These are phyloP conservation scores for cat (Felis catus) DNA, from an alignment of 2,113 vertebrate genomes.

Conservation along the genomic window F.catus_Fca126_mat1.0 CM031420.1:28441501-28442000, in stretches of 20 bases:
- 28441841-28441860: background rate
- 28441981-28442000: background rate
- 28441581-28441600: too few species aligned
- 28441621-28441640: too few species aligned
- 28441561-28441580: too few species aligned
- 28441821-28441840: background rate
- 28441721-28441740: too few species aligned
- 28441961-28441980: background rate
- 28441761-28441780: background rate
- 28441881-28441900: background rate
- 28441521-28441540: too few species aligned
- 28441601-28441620: too few species aligned
- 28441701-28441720: too few species aligned
- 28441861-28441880: background rate
- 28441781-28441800: background rate
- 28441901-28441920: background rate
- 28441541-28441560: too few species aligned
- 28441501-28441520: too few species aligned
- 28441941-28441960: background rate
- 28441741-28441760: background rate
- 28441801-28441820: background rate
- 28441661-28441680: too few species aligned
- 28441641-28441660: too few species aligned
- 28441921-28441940: background rate
- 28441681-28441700: too few species aligned